These are phyloP conservation scores for Ennomos erosarius DNA, from an alignment of 2,888 invertebrate species.

Conservation along the genomic window DNA sequence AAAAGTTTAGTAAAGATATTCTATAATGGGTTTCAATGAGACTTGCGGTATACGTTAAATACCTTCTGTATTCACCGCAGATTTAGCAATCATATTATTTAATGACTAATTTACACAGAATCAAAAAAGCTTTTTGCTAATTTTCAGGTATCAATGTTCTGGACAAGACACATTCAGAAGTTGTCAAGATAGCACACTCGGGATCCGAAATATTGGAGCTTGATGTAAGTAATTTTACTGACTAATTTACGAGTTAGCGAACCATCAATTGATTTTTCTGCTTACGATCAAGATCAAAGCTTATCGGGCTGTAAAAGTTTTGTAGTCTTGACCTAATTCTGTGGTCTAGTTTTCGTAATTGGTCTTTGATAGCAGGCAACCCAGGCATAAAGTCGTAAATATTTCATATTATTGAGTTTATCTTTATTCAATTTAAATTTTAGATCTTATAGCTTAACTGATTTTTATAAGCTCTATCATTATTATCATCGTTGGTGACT, in stretches of 20 bases:
- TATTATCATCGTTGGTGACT: too few relatives aligned
- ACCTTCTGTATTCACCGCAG: too few relatives aligned
- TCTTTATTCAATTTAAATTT: too few relatives aligned
- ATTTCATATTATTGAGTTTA: too few relatives aligned
- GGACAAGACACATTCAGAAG: conserved; percentile 97
- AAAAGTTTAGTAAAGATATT: too few relatives aligned
- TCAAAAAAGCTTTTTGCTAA: conserved; percentile 20
- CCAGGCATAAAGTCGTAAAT: too few relatives aligned
- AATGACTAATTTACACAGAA: too few relatives aligned
- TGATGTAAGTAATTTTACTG: conserved; percentile 82
- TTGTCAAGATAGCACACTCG: conserved; percentile 95
- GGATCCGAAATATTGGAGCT: conserved; percentile 94
- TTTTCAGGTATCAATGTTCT: conserved; percentile 91
- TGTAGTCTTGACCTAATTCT: conserved; percentile 16
- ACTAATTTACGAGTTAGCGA: conserved; percentile 12
- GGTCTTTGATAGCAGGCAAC: conserved; percentile 1
- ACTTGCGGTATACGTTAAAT: too few relatives aligned
- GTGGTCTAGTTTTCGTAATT: conserved; percentile 16
- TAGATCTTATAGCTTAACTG: too few relatives aligned
- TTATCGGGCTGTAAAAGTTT: conserved; percentile 14
- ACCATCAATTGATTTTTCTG: conserved; percentile 7
- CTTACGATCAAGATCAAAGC: conserved; percentile 23
- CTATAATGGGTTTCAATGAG: too few relatives aligned
- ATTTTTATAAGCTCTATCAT: too few relatives aligned
- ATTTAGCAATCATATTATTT: too few relatives aligned